Conservation (phyloP, 2,113 vertebrate species). For the Oreochromis aureus region DNA sequence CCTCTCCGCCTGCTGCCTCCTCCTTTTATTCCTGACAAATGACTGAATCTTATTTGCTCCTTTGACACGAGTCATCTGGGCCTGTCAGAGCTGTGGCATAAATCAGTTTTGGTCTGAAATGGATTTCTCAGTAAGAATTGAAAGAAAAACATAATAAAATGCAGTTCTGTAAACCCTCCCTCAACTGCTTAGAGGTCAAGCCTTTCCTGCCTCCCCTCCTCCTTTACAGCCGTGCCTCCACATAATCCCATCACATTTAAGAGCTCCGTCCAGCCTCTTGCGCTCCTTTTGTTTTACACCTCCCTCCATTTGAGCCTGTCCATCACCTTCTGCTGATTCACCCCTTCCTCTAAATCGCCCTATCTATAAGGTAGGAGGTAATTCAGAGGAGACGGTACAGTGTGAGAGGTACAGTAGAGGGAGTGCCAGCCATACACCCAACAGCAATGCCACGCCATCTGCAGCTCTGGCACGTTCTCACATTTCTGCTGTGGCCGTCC, state of each 20-base stretch:
- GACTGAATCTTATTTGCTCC: conserved; percentile 43
- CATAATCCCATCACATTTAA: conserved; percentile 32
- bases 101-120: conserved; percentile 28
- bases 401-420: conserved; percentile 55
- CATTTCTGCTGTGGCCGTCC: conserved; percentile 15
- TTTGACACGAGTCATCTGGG: conserved; percentile 39
- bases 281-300: not conserved
- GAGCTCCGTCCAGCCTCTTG: conserved; percentile 1
- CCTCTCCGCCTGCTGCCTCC: not conserved
- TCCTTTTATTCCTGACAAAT: conserved; percentile 14
- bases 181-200: conserved; percentile 3
- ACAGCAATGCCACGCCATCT: conserved; percentile 65
- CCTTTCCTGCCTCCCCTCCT: not conserved
- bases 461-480: conserved; percentile 64
- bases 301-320: conserved; percentile 1
- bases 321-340: not conserved
- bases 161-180: not conserved
- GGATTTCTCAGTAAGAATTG: conserved; percentile 19
- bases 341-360: conserved; percentile 4
- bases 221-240: not conserved
- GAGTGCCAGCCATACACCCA: conserved; percentile 40
- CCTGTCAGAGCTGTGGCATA: conserved; percentile 32
- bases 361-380: not conserved
- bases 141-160: not conserved
- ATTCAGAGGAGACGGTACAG: conserved; percentile 28